Evolutionary conservation across 2,888 invertebrate species (phyloP), one percentile per base, ranked within the genome.

Genomic region (Pyrochroa serraticornis): DNA sequence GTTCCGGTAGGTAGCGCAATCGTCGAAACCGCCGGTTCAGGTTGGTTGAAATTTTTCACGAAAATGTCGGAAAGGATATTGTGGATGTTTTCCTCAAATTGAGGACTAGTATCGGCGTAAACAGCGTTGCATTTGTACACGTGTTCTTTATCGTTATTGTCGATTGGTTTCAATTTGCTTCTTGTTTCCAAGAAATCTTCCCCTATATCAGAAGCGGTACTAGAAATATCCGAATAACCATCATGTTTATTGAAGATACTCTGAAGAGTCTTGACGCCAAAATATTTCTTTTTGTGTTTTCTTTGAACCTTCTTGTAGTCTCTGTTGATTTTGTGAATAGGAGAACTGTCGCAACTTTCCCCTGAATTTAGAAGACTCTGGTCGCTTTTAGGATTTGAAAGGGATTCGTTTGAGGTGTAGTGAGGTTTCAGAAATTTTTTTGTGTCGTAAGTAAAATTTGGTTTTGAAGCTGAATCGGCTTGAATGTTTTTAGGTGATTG

Each of bases 241-340:
- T 77, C 77, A 58, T 76, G 75, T 55, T 75, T 77, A 60, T 75
- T 78, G 66, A 81, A 81, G 60, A 80, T 80, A 52, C 77, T 78
- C 44, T 79, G 79, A 13, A 79, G 64, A 3, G 80, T 77, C 68
- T 79, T 82, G 72, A 85, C 85, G 72, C 81, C 83, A 77, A 83
- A 81, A 37, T 80, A 74, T 61, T 75, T 77, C 79, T 84, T 77
- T 79, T 74, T 81, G 65, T 60, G 72, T 65, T 69, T 76, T 79
- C 70, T 72, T 38, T 83, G 81, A 65, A 81, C 80, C 75, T 83
- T 82, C 22, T 79, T 79, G 57, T 77, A 77, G 48, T 76, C 78
- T 14, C 76, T 71, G 45, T 12, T 44, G 1, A 79, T 74, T 67
- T 82, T 79, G 75, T 84, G 84, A 48, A 85, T 80, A 7, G 85